Evolutionary conservation across 2,888 invertebrate genomes (phyloP).

Genomic region (Sphecodes monilicornis): DNA sequence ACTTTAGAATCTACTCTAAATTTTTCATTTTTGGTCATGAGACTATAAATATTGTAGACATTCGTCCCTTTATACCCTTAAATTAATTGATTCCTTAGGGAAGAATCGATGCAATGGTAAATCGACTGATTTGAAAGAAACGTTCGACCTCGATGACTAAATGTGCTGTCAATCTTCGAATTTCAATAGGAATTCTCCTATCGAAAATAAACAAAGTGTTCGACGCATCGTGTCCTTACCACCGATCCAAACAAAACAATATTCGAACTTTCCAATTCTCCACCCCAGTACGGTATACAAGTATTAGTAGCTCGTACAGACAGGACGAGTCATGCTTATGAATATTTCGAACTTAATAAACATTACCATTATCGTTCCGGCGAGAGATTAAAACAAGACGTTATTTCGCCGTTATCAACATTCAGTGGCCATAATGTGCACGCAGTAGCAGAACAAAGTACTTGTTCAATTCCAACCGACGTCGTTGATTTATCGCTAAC

Average conservation of each 20-base stretch:
- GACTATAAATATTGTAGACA: too few relatives aligned
- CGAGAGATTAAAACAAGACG: neutral
- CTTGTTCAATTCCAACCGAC: neutral
- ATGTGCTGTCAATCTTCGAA: neutral
- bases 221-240: constrained; percentile 10
- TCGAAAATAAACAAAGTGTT: neutral
- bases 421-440: neutral
- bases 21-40: too few relatives aligned
- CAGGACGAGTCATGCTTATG: neutral
- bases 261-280: neutral
- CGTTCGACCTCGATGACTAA: too few relatives aligned
- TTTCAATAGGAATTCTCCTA: neutral
- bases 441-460: neutral
- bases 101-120: neutral
- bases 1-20: too few relatives aligned
- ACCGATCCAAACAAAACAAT: neutral
- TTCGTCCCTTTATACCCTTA: too few relatives aligned
- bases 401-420: neutral
- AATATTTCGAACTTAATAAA: neutral
- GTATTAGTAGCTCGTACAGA: neutral
- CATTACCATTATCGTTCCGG: neutral
- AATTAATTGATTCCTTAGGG: neutral
- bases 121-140: too few relatives aligned
- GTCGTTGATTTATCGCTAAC: neutral
- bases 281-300: neutral